These are phyloP conservation scores for Apantesis nais DNA, from an alignment of 2,888 invertebrate genomes.

Conservation along the genomic window DNA sequence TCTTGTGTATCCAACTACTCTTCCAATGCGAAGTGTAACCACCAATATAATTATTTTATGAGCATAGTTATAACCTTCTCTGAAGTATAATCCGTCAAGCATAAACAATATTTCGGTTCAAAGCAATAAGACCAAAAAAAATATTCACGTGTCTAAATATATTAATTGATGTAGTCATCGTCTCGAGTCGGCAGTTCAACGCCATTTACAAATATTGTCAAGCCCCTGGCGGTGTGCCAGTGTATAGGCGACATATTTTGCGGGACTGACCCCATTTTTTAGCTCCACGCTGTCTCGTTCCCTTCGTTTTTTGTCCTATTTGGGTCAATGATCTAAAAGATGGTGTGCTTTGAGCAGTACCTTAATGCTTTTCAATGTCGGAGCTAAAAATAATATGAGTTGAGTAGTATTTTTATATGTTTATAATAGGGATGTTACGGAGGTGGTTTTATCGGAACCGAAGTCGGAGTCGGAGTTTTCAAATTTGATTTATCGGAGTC, in stretches of 20 bases:
- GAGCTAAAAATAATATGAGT: neutral
- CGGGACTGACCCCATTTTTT: conserved; percentile 68
- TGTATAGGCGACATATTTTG: conserved; percentile 68
- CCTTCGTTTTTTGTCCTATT: conserved; percentile 42
- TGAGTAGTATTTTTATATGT: neutral
- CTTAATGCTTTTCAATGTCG: conserved; percentile 15
- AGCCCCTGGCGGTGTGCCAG: conserved; percentile 68
- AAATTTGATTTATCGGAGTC: too few species aligned
- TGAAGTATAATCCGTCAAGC: too few species aligned
- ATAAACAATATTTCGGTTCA: neutral
- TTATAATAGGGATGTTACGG: too few species aligned
- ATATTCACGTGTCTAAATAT: conserved; percentile 50
- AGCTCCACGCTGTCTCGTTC: conserved; percentile 70
- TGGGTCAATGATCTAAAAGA: conserved; percentile 46
- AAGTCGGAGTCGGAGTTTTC: too few species aligned
- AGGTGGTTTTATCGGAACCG: too few species aligned
- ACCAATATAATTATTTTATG: too few species aligned
- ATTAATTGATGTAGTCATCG: conserved; percentile 49
- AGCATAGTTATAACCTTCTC: too few species aligned
- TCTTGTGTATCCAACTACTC: too few species aligned
- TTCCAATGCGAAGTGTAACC: too few species aligned
- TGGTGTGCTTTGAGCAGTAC: conserved; percentile 10
- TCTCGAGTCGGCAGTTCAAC: conserved; percentile 53
- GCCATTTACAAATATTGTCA: conserved; percentile 65
- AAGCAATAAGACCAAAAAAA: conserved; percentile 32